A percentile compares a stretch with the other conserved stretches of the same genome.
Conservation (phyloP, 2,113 vertebrate species). For the Dolichallabes microphthalmus region DNA sequence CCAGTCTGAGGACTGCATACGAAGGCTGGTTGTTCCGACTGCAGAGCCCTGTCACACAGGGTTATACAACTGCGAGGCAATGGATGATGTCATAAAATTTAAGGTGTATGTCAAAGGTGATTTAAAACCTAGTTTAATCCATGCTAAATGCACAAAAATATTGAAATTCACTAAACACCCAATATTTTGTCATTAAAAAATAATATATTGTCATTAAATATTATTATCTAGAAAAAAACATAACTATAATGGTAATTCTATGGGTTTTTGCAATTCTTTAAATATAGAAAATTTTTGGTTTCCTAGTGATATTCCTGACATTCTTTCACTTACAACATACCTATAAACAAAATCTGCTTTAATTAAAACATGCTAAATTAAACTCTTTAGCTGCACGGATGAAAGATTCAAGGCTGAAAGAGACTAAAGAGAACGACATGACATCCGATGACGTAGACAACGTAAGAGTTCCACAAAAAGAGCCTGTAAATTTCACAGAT, state of each 20-base stretch:
- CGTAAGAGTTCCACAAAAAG: conserved; percentile 63
- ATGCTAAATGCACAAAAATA: not conserved
- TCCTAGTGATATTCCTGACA: not conserved
- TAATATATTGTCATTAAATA: not conserved
- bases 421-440: conserved; percentile 63
- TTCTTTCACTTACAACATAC: conserved; percentile 17
- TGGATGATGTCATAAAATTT: conserved; percentile 57
- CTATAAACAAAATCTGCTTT: conserved; percentile 23
- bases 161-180: not conserved
- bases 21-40: conserved; percentile 47
- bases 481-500: conserved; percentile 63
- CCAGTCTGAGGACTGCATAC: conserved; percentile 51
- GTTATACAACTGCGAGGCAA: conserved; percentile 51
- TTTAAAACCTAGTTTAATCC: conserved; percentile 53
- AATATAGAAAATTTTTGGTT: not conserved
- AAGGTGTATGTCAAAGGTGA: conserved; percentile 76
- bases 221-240: not conserved
- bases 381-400: conserved; percentile 67
- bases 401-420: conserved; percentile 64
- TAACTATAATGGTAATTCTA: not conserved
- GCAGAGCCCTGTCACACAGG: conserved; percentile 46
- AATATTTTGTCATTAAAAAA: not conserved
- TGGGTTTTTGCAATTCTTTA: not conserved
- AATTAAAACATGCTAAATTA: conserved; percentile 55
- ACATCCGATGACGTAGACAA: conserved; percentile 58